These are phyloP conservation scores for Henricia sp. DNA, from an alignment of 53 echinoderm and acorn worm genomes.

Conservation along the genomic window DNA sequence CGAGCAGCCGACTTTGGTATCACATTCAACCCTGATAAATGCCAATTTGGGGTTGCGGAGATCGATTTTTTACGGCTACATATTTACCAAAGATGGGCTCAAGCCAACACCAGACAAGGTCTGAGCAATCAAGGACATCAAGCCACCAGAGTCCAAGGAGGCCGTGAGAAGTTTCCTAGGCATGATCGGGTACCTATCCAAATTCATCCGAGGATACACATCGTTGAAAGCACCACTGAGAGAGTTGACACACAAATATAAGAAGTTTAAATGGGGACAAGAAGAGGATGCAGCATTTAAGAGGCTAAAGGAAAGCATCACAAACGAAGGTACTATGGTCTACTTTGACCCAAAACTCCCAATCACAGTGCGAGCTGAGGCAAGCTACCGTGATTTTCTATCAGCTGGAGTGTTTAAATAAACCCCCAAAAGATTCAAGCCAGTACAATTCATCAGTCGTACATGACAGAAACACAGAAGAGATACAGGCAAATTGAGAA, in stretches of 20 bases:
- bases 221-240: conserved; percentile 40
- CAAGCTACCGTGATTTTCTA: conserved; percentile 58
- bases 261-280: conserved; percentile 42
- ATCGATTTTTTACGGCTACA: conserved; percentile 60
- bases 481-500: conserved; percentile 59
- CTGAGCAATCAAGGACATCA: conserved; percentile 40
- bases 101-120: conserved; percentile 46
- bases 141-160: conserved; percentile 57
- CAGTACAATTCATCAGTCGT: conserved; percentile 64
- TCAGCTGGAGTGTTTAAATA: conserved; percentile 60
- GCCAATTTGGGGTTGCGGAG: conserved; percentile 35
- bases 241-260: conserved; percentile 47
- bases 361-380: conserved; percentile 46
- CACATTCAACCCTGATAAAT: conserved; percentile 47
- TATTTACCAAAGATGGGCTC: conserved; percentile 48
- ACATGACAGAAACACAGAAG: conserved; percentile 56
- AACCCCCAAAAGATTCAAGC: conserved; percentile 32
- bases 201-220: conserved; percentile 44
- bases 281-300: conserved; percentile 46
- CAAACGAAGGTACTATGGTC: conserved; percentile 35
- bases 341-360: conserved; percentile 50
- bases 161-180: conserved; percentile 71
- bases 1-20: conserved; percentile 52
- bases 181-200: conserved; percentile 67
- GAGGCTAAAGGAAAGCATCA: conserved; percentile 39